Conservation (phyloP, 2,888 invertebrate genomes). For the Rhagonycha fulva region DNA sequence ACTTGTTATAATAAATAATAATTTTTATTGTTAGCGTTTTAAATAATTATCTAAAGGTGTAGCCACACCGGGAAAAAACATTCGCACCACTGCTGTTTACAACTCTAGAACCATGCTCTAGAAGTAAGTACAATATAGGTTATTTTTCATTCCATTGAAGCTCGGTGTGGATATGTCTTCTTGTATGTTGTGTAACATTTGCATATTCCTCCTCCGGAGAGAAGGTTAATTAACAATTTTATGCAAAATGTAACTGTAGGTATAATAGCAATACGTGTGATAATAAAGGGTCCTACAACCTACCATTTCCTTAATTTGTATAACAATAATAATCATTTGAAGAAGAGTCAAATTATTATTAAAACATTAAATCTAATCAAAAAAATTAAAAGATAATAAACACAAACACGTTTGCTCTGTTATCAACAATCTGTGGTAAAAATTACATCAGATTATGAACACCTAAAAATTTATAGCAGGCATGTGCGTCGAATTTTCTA, state of each 20-base stretch:
- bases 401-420: constrained; percentile 32
- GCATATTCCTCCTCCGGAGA: not conserved
- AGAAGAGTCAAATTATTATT: constrained; percentile 7
- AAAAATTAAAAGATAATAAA: constrained; percentile 34
- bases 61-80: not conserved
- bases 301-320: not conserved
- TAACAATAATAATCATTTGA: not conserved
- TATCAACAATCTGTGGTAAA: constrained; percentile 32
- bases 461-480: not conserved
- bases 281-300: constrained; percentile 10
- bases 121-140: not conserved
- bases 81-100: not conserved
- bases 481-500: not conserved
- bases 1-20: not conserved
- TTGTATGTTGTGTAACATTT: not conserved
- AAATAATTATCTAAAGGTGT: not conserved
- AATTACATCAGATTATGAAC: constrained; percentile 3
- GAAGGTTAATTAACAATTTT: not conserved
- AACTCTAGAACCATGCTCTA: not conserved
- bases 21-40: not conserved
- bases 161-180: not conserved
- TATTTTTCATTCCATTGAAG: not conserved
- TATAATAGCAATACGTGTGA: constrained; percentile 27
- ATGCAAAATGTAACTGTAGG: constrained; percentile 4
- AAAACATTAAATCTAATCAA: constrained; percentile 13